phyloP scores from a whole-genome alignment of 2,797 vertebrate genomes.

The Borostomias antarcticus region DNA sequence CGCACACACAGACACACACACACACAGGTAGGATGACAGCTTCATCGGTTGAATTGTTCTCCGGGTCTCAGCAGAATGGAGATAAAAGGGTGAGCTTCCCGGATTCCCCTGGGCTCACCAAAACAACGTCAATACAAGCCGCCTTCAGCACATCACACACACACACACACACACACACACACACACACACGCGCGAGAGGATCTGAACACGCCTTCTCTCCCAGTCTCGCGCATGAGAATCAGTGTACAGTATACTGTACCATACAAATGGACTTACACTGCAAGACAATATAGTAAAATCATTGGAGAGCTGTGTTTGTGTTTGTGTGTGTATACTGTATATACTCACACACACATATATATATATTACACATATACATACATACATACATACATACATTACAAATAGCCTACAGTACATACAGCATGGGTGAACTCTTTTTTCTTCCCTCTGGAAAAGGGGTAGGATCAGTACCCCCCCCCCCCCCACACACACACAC shows the following conservation, averaged over 20 bases:
- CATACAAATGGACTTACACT: too few species aligned
- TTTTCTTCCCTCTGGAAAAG: too few species aligned
- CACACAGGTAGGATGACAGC: conserved; percentile 22
- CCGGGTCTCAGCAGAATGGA: conserved; percentile 45
- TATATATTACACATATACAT: neutral
- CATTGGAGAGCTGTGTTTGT: too few species aligned
- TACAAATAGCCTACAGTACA: neutral
- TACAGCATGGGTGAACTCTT: too few species aligned
- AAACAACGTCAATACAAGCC: conserved; percentile 27
- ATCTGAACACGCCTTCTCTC: too few species aligned
- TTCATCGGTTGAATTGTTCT: conserved; percentile 44
- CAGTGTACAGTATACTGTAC: too few species aligned
- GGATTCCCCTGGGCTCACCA: conserved; percentile 53
- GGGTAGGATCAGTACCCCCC: too few species aligned
- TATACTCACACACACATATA: too few species aligned
- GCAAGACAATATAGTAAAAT: too few species aligned
- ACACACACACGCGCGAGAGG: conserved; percentile 23
- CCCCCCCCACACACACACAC: conserved; percentile 9
- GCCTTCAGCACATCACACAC: neutral
- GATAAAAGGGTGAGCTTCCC: conserved; percentile 61
- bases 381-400: neutral
- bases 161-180: neutral
- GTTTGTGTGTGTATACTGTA: too few species aligned
- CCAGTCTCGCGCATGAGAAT: too few species aligned
- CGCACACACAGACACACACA: conserved; percentile 27